Conservation (phyloP, 2,888 invertebrate species). For the Andrena bucephala region DNA sequence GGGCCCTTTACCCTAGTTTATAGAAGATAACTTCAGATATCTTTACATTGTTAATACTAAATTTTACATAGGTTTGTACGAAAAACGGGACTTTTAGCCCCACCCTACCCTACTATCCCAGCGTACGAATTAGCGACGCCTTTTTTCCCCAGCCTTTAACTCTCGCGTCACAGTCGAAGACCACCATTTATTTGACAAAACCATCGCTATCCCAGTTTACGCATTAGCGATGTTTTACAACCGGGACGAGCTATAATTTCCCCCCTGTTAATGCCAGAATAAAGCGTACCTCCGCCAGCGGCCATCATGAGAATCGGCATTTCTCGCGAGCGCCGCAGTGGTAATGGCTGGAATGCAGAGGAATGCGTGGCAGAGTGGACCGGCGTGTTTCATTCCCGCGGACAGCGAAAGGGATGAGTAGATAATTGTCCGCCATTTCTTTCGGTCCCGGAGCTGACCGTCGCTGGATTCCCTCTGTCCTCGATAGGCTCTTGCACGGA, state of each 20-base stretch:
- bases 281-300: constrained; percentile 17
- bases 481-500: constrained; percentile 13
- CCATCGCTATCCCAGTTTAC: constrained; percentile 14
- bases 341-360: constrained; percentile 54
- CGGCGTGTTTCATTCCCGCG: constrained; percentile 55
- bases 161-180: too few species aligned
- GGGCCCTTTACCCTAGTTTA: too few species aligned
- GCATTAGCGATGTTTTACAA: constrained; percentile 37
- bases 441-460: constrained; percentile 24
- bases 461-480: constrained; percentile 35
- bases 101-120: too few species aligned
- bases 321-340: constrained; percentile 44
- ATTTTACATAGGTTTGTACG: too few species aligned
- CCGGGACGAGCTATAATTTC: constrained; percentile 43
- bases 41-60: too few species aligned
- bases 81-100: too few species aligned
- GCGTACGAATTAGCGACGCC: too few species aligned
- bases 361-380: constrained; percentile 57
- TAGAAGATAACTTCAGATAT: too few species aligned
- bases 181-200: constrained; percentile 2
- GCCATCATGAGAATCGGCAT: constrained; percentile 52
- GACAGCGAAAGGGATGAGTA: constrained; percentile 59
- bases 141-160: too few species aligned
- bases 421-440: constrained; percentile 68
- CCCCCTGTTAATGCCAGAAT: constrained; percentile 54